Percentiles rank a stretch among this genome's conserved stretches.
phyloP scores from a whole-genome alignment of 2,888 invertebrate genomes.

The Athripsodes cinereus region DNA sequence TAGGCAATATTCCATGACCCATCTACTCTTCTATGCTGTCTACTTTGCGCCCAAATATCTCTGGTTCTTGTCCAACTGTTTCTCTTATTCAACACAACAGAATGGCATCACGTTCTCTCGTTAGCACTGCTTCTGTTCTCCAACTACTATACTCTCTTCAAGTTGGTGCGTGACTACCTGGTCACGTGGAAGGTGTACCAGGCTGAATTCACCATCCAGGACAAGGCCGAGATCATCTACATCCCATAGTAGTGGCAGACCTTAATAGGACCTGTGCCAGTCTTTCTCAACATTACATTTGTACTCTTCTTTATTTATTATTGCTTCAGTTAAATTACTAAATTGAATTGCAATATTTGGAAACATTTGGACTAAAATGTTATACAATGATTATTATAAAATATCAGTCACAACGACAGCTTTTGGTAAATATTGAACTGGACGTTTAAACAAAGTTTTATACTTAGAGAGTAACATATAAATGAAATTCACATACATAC shows the following conservation, averaged over 20 bases:
- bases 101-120: constrained; percentile 90
- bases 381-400: no score
- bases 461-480: no score
- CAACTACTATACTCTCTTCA: constrained; percentile 89
- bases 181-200: constrained; percentile 79
- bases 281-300: not conserved
- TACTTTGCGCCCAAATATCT: constrained; percentile 65
- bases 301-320: constrained; percentile 1
- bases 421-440: no score
- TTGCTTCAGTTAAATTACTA: not conserved
- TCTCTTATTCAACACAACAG: constrained; percentile 69
- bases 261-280: not conserved
- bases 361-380: no score
- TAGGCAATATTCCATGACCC: constrained; percentile 88
- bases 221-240: constrained; percentile 38
- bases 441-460: no score
- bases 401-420: no score
- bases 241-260: not conserved
- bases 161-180: constrained; percentile 79
- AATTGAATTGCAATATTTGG: no score
- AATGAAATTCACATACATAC: no score
- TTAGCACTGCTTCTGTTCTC: constrained; percentile 80
- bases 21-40: constrained; percentile 63
- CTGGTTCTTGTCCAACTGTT: constrained; percentile 73
- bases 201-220: constrained; percentile 63